These are phyloP conservation scores for Noctua fimbriata DNA, from an alignment of 2,888 invertebrate species.

Conservation along the genomic window DNA sequence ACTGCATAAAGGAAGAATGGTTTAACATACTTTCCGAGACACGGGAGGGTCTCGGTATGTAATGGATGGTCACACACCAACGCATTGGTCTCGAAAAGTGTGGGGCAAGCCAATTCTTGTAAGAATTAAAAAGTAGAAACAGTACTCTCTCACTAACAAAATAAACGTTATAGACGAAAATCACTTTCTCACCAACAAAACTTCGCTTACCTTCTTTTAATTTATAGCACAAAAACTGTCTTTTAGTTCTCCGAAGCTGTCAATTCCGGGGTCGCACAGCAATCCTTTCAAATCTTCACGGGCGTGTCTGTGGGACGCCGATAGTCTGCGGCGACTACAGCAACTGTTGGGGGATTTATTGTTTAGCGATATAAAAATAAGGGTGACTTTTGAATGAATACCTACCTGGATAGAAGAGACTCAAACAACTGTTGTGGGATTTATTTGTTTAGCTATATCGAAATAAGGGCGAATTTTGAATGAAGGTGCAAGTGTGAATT, in stretches of 20 bases:
- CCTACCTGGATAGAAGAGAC: conserved; percentile 22
- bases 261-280: conserved; percentile 48
- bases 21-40: not conserved
- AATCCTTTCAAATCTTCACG: conserved; percentile 72
- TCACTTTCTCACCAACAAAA: not conserved
- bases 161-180: not conserved
- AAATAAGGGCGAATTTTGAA: conserved; percentile 8
- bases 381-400: conserved; percentile 8
- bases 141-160: not conserved
- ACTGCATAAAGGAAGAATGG: not conserved
- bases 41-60: not conserved
- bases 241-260: conserved; percentile 45
- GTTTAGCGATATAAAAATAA: conserved; percentile 17
- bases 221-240: conserved; percentile 30
- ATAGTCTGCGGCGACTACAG: conserved; percentile 64
- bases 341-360: conserved; percentile 50
- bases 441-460: conserved; percentile 35
- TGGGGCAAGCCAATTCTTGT: not conserved
- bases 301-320: conserved; percentile 65
- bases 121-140: not conserved
- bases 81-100: not conserved
- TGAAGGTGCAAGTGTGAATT: not conserved
- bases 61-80: not conserved
- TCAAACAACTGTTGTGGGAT: conserved; percentile 43
- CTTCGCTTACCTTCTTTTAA: conserved; percentile 6